phyloP scores from a whole-genome alignment of 2,888 invertebrate species.

The Rhodophaea formosa region DNA sequence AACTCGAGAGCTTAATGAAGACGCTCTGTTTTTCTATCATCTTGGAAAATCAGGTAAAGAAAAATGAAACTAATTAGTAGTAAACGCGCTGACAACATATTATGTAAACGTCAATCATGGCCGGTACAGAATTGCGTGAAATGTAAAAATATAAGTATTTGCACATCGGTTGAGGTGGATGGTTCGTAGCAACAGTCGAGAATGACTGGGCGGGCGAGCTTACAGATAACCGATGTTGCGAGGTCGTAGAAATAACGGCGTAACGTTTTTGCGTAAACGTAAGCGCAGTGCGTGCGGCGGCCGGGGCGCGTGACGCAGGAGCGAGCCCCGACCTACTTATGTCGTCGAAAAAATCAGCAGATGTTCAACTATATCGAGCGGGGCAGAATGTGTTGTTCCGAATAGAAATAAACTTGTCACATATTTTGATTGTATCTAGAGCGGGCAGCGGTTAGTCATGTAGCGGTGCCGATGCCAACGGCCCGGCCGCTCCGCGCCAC shows the following conservation, averaged over 20 bases:
- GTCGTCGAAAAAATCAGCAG: constrained; percentile 78
- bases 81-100: constrained; percentile 17
- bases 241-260: constrained; percentile 48
- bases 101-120: constrained; percentile 20
- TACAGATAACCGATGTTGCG: constrained; percentile 28
- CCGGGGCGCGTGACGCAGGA: constrained; percentile 69
- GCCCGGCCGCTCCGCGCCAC: constrained; percentile 60
- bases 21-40: neutral
- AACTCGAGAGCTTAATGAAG: neutral
- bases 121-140: constrained; percentile 1
- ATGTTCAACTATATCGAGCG: constrained; percentile 78
- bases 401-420: constrained; percentile 82
- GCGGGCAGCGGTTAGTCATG: constrained; percentile 78
- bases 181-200: neutral
- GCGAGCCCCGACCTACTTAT: constrained; percentile 79
- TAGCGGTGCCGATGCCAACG: constrained; percentile 76
- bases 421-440: constrained; percentile 81
- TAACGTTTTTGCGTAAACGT: constrained; percentile 73
- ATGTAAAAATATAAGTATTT: constrained; percentile 6
- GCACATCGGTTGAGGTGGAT: neutral
- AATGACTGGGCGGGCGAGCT: neutral
- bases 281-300: constrained; percentile 52
- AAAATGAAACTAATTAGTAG: constrained; percentile 18
- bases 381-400: constrained; percentile 75
- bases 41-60: constrained; percentile 4